Percentiles rank a stretch among this genome's conserved stretches.
Evolutionary conservation across 1,140 invertebrate species (phyloP).

Genomic region (Macrobrachium nipponense): DNA sequence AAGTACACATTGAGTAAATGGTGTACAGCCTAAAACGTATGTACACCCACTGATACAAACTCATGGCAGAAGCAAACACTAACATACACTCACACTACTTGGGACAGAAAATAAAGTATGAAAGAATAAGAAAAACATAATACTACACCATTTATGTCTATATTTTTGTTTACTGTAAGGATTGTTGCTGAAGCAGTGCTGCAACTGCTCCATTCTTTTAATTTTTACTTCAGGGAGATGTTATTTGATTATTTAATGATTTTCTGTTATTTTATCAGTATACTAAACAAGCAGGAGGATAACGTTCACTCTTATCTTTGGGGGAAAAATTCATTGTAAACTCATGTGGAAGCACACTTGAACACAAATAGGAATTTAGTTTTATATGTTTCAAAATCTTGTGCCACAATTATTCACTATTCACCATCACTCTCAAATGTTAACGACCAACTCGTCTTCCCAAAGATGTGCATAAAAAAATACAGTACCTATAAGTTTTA

Average conservation of each 20-base stretch:
- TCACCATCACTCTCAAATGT: too few species aligned
- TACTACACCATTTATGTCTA: conserved; percentile 6
- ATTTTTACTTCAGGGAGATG: too few species aligned
- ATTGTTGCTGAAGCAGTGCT: too few species aligned
- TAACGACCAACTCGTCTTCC: too few species aligned
- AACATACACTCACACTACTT: conserved; percentile 31
- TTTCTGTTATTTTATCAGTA: too few species aligned
- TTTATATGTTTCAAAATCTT: conserved; percentile 32
- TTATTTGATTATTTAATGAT: too few species aligned
- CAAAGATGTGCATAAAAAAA: neutral
- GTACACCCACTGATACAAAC: conserved; percentile 37
- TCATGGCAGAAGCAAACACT: conserved; percentile 53
- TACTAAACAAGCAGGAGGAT: neutral
- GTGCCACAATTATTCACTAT: conserved; percentile 12
- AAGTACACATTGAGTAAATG: conserved; percentile 55
- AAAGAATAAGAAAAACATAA: conserved; percentile 15
- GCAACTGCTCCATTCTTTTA: too few species aligned
- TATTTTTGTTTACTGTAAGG: too few species aligned
- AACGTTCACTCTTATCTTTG: neutral
- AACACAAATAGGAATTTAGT: conserved; percentile 38
- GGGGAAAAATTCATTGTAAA: conserved; percentile 21
- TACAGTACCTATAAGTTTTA: neutral
- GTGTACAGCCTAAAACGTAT: conserved; percentile 56
- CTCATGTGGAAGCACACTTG: conserved; percentile 52
- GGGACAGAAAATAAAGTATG: conserved; percentile 16